A percentile compares a stretch with the other conserved stretches of the same genome.
These are phyloP conservation scores for Athene noctua DNA, from an alignment of 2,113 vertebrate genomes.

Conservation along the genomic window DNA sequence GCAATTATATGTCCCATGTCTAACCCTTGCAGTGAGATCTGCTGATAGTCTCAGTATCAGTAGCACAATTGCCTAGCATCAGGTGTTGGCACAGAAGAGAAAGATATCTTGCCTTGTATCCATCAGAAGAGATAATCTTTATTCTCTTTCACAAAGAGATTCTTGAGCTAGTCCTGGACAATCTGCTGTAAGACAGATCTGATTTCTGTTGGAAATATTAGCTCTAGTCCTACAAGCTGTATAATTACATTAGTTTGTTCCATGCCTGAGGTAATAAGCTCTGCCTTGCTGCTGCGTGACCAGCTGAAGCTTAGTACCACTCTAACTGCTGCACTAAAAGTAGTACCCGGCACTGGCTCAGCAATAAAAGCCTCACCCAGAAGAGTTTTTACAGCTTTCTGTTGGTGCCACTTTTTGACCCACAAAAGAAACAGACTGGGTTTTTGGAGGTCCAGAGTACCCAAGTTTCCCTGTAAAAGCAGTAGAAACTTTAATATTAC, in stretches of 20 bases:
- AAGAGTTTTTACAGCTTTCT: neutral
- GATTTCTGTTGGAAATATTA: constrained; percentile 40
- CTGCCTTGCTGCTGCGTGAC: neutral
- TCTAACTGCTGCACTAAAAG: neutral
- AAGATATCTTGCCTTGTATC: neutral
- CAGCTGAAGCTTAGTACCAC: accelerated
- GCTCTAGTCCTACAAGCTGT: constrained; percentile 21
- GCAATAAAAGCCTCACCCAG: neutral
- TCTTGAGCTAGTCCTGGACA: neutral
- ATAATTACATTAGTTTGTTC: constrained; percentile 25
- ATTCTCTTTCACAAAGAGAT: neutral
- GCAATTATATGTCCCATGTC: neutral
- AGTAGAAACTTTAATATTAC: neutral
- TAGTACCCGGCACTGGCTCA: neutral
- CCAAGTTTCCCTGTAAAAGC: neutral
- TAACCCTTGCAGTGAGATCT: neutral
- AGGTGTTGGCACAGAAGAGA: neutral
- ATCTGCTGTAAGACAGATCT: neutral
- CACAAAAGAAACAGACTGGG: neutral
- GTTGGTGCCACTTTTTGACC: neutral
- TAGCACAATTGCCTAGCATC: neutral
- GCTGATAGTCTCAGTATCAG: neutral
- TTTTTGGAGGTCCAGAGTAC: neutral
- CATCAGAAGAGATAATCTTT: neutral
- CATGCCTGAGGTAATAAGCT: constrained; percentile 33